Conservation (phyloP, 1,140 invertebrate genomes). For the Atta colombica region DNA sequence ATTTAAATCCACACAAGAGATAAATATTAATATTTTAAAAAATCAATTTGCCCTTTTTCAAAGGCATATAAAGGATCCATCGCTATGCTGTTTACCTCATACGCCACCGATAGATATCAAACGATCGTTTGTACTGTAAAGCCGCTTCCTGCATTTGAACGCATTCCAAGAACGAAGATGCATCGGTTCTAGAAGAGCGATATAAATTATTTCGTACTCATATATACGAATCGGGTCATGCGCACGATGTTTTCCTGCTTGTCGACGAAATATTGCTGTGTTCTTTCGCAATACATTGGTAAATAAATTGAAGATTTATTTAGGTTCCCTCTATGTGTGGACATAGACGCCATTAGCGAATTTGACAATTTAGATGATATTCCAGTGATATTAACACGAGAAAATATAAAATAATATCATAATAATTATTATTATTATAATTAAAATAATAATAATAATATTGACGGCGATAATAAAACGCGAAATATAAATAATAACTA, state of each 20-base stretch:
- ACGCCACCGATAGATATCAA: constrained; percentile 62
- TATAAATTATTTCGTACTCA: constrained; percentile 60
- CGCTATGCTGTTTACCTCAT: constrained; percentile 61
- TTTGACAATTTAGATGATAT: not conserved
- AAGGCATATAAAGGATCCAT: constrained; percentile 45
- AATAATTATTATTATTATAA: not conserved
- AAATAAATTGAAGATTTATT: constrained; percentile 36
- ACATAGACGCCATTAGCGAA: not conserved
- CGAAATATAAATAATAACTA: not conserved
- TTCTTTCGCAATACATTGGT: constrained; percentile 24
- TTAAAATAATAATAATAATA: not conserved
- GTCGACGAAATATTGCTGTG: constrained; percentile 40
- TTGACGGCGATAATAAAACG: not conserved
- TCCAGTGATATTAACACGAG: not conserved
- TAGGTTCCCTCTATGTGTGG: not conserved
- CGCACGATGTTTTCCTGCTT: constrained; percentile 47
- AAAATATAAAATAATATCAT: not conserved
- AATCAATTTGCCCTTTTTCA: constrained; percentile 52
- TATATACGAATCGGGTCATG: constrained; percentile 57
- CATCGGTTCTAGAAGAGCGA: constrained; percentile 56
- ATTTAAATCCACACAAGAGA: constrained; percentile 51
- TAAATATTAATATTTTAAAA: constrained; percentile 64
- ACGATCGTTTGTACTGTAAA: constrained; percentile 56
- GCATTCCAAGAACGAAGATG: constrained; percentile 64
- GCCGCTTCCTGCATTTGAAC: constrained; percentile 63